phyloP scores from a whole-genome alignment of 2,113 vertebrate species.

The Tragulus kanchil region DNA sequence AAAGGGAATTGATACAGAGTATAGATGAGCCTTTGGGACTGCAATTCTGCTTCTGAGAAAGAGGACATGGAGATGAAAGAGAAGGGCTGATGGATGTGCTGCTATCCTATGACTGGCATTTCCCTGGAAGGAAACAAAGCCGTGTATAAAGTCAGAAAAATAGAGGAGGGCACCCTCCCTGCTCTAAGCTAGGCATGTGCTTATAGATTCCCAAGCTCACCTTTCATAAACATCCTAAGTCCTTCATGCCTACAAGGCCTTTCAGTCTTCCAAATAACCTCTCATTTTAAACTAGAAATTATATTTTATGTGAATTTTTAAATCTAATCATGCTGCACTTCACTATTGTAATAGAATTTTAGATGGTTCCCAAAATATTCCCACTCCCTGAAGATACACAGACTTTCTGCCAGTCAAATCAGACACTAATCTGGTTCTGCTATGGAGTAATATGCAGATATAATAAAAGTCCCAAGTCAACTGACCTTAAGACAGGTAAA shows the following conservation, averaged over 20 bases:
- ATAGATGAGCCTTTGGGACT: neutral
- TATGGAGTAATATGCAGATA: neutral
- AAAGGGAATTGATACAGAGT: neutral
- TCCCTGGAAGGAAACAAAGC: neutral
- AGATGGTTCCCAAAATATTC: neutral
- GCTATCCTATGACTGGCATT: neutral
- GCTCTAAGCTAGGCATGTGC: neutral
- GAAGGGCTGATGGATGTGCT: neutral
- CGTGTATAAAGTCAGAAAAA: neutral
- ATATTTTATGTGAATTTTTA: neutral
- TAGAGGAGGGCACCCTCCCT: neutral
- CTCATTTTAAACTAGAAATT: neutral
- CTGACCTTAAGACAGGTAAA: neutral
- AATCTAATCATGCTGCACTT: neutral
- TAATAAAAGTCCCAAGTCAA: neutral
- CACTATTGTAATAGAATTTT: neutral
- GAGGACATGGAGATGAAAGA: neutral
- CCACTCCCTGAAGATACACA: accelerated
- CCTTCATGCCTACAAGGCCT: neutral
- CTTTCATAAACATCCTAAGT: neutral
- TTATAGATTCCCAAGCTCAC: neutral
- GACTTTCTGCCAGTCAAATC: neutral
- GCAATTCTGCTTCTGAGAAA: neutral
- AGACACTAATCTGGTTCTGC: neutral
- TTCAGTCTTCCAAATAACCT: neutral